A percentile compares a stretch with the other conserved stretches of the same genome.
These are phyloP conservation scores for Ptilorrhoa leucosticta DNA, from an alignment of 2,113 vertebrate genomes.

Conservation along the genomic window DNA sequence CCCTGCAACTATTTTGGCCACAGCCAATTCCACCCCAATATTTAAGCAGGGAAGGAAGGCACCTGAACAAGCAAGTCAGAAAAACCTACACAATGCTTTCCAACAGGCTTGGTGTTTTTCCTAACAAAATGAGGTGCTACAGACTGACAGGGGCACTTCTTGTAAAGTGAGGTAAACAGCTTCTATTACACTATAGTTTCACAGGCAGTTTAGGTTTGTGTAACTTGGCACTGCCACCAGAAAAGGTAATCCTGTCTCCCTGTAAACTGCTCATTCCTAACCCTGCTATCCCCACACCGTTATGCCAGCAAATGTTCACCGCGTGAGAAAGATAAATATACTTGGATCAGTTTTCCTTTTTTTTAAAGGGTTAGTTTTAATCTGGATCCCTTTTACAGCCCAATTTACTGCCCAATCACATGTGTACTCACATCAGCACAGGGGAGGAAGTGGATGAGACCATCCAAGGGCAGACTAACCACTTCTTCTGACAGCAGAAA, in stretches of 20 bases:
- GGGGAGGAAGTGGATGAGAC: neutral
- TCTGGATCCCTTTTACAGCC: neutral
- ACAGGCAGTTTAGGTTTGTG: slow-evolving; percentile 38
- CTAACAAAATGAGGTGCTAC: slow-evolving; percentile 46
- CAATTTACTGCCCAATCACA: neutral
- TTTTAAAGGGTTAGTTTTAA: neutral
- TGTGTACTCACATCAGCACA: neutral
- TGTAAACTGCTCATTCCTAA: slow-evolving; percentile 34
- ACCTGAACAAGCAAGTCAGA: slow-evolving; percentile 55
- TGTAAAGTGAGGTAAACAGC: slow-evolving; percentile 36
- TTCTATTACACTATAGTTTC: slow-evolving; percentile 32
- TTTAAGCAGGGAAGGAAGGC: slow-evolving; percentile 5
- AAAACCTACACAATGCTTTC: slow-evolving; percentile 48
- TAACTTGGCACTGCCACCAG: slow-evolving; percentile 38
- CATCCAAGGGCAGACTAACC: neutral
- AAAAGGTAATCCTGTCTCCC: slow-evolving; percentile 21
- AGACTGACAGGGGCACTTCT: slow-evolving; percentile 26
- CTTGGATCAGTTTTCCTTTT: neutral
- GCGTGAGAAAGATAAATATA: neutral
- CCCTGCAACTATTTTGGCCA: neutral
- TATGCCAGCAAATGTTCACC: neutral
- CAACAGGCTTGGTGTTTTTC: slow-evolving; percentile 13
- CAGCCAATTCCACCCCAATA: neutral
- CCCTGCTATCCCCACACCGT: neutral
- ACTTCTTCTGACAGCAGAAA: neutral